phyloP scores from a whole-genome alignment of 2,797 vertebrate genomes.

The Sorex maritimensis region DNA sequence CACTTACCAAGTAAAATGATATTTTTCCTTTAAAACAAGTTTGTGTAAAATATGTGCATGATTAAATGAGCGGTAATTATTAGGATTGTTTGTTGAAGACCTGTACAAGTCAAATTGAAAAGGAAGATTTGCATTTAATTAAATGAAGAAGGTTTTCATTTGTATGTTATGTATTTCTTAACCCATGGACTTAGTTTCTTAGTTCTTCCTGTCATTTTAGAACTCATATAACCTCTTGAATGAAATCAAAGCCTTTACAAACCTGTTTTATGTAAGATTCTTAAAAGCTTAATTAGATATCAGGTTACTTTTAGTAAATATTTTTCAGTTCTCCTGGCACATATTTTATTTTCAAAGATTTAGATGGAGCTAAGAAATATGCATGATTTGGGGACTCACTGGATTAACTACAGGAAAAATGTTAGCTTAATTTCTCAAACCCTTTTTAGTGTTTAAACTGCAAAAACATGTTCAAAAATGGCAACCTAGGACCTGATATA shows the following conservation, averaged over 20 bases:
- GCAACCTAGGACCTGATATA: too few species aligned
- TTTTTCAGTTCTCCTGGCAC: background rate
- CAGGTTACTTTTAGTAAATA: background rate
- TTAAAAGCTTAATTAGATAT: background rate
- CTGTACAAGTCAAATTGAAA: background rate
- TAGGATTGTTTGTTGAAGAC: constrained; percentile 23
- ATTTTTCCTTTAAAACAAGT: background rate
- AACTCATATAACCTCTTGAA: background rate
- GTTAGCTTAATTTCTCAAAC: background rate
- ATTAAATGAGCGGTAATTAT: background rate
- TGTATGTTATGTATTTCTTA: background rate
- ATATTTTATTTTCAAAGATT: background rate
- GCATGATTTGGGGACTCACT: background rate
- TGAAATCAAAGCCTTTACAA: background rate
- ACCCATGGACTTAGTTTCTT: background rate
- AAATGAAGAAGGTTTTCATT: constrained; percentile 11
- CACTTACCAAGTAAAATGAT: background rate
- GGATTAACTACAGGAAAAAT: background rate
- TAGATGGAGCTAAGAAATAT: background rate
- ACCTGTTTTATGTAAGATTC: background rate
- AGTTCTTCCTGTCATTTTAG: background rate
- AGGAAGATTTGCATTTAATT: background rate
- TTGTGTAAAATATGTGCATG: background rate
- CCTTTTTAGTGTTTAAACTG: background rate
- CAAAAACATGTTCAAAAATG: background rate